Base-by-base conservation (phyloP, 2,797 vertebrate genomes). In the Perdix hodgsoniae region DNA sequence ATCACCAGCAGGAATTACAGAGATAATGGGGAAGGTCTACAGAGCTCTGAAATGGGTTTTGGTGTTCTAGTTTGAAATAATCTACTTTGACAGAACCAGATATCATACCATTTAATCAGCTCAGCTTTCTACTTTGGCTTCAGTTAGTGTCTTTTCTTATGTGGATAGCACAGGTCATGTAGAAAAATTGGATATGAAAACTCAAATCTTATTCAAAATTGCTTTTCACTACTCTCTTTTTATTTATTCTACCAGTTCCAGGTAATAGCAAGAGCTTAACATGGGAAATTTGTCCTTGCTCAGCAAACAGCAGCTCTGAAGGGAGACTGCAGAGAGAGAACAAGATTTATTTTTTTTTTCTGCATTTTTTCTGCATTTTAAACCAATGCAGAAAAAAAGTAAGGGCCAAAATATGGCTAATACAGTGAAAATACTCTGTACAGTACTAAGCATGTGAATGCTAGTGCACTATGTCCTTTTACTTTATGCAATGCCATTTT, bases 21-120 rank as follows among this genome's bases (percentile, higher is more conserved):
- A 94, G 72, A 83, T 85, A 89, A 89, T 69, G 33, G 35, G 31
- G 35, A 89, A 87, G 37, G 50, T 77, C 78, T 92, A 63, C 19
- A 75, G 63, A 69, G 19, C 33, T 75, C 73, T 78, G 73, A 91
- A 81, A 66, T 75, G 42, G 4, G 40, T 85, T 87, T 87, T 65
- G 17, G 7, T 77, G 11, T 45, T 83, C 29, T 39, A 78, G 13
- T 60, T 49, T 87, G 70, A 79, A 89, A 81, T 73, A 83, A 95
- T 66, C 35, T 72, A 35, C 33, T 87, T 44, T 87, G 79, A 93
- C 69, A 90, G 78, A 84, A 82, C 52, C 39, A 83, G 61, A 83
- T 50, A 39, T 86, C 31, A 21, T 35, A 83, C 11, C 14, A 40
- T 85, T 91, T 72, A 78, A 42, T 87, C 22, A 7, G 45, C 50